A percentile compares a stretch with the other conserved stretches of the same genome.
These are phyloP conservation scores for Melikaiella ostensackeni DNA, from an alignment of 2,888 invertebrate species.

Conservation along the genomic window DNA sequence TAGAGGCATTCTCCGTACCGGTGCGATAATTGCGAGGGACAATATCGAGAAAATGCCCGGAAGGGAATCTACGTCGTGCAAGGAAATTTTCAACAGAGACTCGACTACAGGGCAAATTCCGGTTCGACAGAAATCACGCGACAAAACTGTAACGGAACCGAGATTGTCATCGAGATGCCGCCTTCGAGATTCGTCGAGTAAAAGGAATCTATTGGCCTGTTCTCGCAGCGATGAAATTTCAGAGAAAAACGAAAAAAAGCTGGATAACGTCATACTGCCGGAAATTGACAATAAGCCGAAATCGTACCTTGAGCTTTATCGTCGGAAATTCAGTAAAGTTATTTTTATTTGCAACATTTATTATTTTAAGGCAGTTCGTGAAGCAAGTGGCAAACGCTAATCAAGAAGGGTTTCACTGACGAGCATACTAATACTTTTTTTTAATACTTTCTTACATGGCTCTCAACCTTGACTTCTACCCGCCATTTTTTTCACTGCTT, in stretches of 20 bases:
- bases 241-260: slow-evolving; percentile 61
- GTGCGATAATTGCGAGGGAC: slow-evolving; percentile 8
- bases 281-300: slow-evolving; percentile 52
- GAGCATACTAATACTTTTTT: no score
- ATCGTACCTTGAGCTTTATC: slow-evolving; percentile 66
- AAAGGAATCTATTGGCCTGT: slow-evolving; percentile 20
- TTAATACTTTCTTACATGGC: no score
- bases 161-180: slow-evolving; percentile 47
- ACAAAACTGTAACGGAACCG: not conserved
- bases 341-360: not conserved
- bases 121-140: slow-evolving; percentile 15
- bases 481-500: no score
- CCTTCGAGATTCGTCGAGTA: slow-evolving; percentile 38
- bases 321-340: slow-evolving; percentile 58
- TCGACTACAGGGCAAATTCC: not conserved
- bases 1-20: slow-evolving; percentile 19
- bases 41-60: slow-evolving; percentile 3
- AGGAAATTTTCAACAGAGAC: slow-evolving; percentile 4
- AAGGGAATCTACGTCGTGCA: slow-evolving; percentile 11
- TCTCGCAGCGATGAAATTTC: not conserved
- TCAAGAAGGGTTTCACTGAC: no score
- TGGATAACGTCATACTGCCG: slow-evolving; percentile 53
- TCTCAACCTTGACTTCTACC: no score
- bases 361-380: not conserved
- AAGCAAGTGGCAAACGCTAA: no score